Percentiles rank a stretch among this genome's conserved stretches.
phyloP scores from a whole-genome alignment of 2,797 vertebrate genomes.

The Avahi laniger region DNA sequence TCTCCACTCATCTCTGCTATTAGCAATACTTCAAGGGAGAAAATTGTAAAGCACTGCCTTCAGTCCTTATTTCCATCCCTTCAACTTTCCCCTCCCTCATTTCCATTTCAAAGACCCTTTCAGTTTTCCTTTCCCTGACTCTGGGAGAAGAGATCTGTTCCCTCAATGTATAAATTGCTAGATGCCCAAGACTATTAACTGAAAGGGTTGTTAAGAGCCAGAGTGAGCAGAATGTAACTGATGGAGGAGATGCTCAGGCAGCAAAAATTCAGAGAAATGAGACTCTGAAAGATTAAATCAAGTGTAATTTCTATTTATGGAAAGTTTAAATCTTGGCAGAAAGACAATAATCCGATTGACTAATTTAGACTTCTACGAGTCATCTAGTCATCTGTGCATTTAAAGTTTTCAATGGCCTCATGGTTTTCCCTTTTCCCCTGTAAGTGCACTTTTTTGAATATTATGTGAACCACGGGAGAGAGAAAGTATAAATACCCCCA shows the following conservation, averaged over 20 bases:
- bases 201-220: neutral
- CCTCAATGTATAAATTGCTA: neutral
- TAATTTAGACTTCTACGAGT: neutral
- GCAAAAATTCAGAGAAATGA: neutral
- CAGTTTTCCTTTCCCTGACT: neutral
- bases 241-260: neutral
- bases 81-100: neutral
- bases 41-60: neutral
- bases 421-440: neutral
- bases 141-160: neutral
- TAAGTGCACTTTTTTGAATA: neutral
- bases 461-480: neutral
- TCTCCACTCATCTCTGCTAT: neutral
- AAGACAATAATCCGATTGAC: neutral
- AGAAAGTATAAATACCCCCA: neutral
- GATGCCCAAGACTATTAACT: neutral
- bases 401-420: neutral
- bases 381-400: neutral
- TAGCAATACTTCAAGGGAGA: neutral
- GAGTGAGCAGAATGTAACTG: neutral
- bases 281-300: neutral
- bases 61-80: neutral
- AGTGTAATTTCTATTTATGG: neutral
- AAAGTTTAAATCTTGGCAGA: neutral
- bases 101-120: slow-evolving; percentile 46